Evolutionary conservation across 2,797 vertebrate species (phyloP).

Genomic region (Acanthurus leucopareius): DNA sequence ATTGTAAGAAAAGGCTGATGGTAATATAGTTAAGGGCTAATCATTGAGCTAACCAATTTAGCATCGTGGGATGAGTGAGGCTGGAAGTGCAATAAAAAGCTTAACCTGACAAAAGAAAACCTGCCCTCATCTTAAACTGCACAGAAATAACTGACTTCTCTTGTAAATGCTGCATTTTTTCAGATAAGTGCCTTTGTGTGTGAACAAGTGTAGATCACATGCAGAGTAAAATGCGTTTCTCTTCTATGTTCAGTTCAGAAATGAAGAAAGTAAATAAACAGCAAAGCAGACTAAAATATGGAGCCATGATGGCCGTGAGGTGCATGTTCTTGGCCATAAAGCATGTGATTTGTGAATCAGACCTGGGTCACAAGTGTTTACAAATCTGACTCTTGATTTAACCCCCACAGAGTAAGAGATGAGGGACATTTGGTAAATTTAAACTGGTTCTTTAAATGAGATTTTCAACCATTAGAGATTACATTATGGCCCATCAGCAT

Average conservation of each 20-base stretch:
- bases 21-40: slow-evolving; percentile 22
- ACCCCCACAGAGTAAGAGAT: slow-evolving; percentile 14
- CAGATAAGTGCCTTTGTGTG: slow-evolving; percentile 18
- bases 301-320: slow-evolving; percentile 29
- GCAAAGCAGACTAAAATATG: slow-evolving; percentile 36
- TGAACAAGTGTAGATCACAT: slow-evolving; percentile 23
- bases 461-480: no score
- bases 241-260: slow-evolving; percentile 24
- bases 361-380: slow-evolving; percentile 42
- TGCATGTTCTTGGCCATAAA: slow-evolving; percentile 17
- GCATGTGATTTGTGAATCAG: slow-evolving; percentile 42
- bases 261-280: slow-evolving; percentile 32
- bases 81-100: slow-evolving; percentile 31
- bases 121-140: neutral
- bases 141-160: neutral
- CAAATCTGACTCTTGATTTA: slow-evolving; percentile 20
- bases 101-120: slow-evolving; percentile 17
- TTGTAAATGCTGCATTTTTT: slow-evolving; percentile 9
- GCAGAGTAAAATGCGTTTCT: slow-evolving; percentile 4
- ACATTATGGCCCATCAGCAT: no score
- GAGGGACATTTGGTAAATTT: slow-evolving; percentile 12
- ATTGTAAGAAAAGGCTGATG: slow-evolving; percentile 23
- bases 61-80: slow-evolving; percentile 25
- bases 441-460: no score
- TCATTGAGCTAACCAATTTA: slow-evolving; percentile 13